Conservation (phyloP, 2,797 vertebrate genomes). For the Acrocephalus scirpaceus region DNA sequence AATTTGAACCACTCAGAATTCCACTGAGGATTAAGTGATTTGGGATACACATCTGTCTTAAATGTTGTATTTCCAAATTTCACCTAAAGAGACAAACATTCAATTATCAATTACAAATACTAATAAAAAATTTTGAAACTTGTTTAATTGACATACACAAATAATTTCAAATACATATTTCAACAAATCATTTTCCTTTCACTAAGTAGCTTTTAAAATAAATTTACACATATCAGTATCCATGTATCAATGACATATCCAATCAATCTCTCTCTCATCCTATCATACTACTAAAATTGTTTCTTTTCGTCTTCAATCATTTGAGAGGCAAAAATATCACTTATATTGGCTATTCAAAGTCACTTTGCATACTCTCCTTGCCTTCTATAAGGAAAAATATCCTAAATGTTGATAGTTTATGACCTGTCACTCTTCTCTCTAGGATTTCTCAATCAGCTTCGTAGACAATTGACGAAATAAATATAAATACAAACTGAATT, state of each 20-base stretch:
- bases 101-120: background rate
- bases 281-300: background rate
- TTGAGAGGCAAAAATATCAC: background rate
- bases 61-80: conserved; percentile 99
- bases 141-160: background rate
- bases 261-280: background rate
- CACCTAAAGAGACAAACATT: conserved; percentile 80
- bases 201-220: background rate
- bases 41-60: conserved; percentile 96
- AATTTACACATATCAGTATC: background rate
- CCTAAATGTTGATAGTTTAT: background rate
- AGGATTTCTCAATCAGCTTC: background rate
- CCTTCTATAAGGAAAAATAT: background rate
- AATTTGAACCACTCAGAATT: conserved; percentile 99
- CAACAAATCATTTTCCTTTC: background rate
- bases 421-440: background rate
- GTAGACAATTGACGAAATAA: background rate
- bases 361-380: background rate
- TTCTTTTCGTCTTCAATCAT: background rate
- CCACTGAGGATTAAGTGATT: conserved; percentile 98
- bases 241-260: background rate
- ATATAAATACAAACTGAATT: background rate
- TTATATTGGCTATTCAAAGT: background rate
- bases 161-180: background rate
- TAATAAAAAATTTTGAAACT: background rate